Conservation (phyloP, 2,113 vertebrate genomes). For the Lichenostomus cassidix region DNA sequence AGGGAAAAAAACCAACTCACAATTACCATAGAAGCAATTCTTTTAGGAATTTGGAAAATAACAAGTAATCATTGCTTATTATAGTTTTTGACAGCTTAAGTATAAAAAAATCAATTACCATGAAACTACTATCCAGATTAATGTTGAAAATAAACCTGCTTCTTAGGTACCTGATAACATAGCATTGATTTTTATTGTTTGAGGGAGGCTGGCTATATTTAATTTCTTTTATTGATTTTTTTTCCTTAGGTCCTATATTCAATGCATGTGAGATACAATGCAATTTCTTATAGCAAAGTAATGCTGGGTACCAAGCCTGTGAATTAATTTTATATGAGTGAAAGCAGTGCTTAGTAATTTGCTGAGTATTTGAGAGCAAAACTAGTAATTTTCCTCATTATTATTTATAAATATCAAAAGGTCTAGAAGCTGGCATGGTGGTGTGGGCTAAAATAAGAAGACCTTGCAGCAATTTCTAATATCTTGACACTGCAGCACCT, state of each 20-base stretch:
- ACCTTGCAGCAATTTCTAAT: slow-evolving; percentile 26
- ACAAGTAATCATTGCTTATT: slow-evolving; percentile 71
- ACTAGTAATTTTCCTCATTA: slow-evolving; percentile 52
- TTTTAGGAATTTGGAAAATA: slow-evolving; percentile 69
- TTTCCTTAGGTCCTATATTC: slow-evolving; percentile 56
- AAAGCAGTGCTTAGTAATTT: slow-evolving; percentile 56
- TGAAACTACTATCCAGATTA: slow-evolving; percentile 67
- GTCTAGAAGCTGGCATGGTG: neutral
- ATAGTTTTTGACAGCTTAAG: slow-evolving; percentile 71
- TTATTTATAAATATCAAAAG: slow-evolving; percentile 65
- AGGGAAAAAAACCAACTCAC: neutral
- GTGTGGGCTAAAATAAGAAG: slow-evolving; percentile 15
- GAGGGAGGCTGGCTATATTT: slow-evolving; percentile 66
- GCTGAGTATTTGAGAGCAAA: slow-evolving; percentile 59
- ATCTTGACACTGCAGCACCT: slow-evolving; percentile 1
- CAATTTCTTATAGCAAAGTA: slow-evolving; percentile 58
- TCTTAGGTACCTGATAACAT: slow-evolving; percentile 54
- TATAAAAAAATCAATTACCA: slow-evolving; percentile 71
- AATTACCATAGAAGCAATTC: slow-evolving; percentile 6
- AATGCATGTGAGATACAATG: slow-evolving; percentile 56
- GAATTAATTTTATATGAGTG: slow-evolving; percentile 64
- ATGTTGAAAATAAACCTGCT: slow-evolving; percentile 70
- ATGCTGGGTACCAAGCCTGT: slow-evolving; percentile 17
- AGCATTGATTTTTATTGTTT: slow-evolving; percentile 73
- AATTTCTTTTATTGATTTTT: slow-evolving; percentile 72